Base-by-base conservation (phyloP, 2,113 vertebrate species). In the Corythornis madagascariensis region DNA sequence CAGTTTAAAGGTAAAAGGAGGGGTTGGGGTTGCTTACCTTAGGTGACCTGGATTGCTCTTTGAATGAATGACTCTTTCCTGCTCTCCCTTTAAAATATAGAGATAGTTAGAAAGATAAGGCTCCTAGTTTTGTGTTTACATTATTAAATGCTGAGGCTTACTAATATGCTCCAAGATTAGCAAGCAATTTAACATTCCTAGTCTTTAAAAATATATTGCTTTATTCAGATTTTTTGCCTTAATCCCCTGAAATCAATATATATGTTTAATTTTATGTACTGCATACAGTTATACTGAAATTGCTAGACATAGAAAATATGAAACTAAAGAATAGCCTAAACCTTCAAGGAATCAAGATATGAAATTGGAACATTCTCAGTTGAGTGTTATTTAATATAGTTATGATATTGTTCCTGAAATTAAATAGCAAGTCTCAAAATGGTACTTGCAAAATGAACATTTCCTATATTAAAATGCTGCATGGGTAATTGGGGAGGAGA, bases 401-500 rank as follows among this genome's bases (percentile, higher is more conserved):
- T 59, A 61, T 28, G 1, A 31, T 16, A 63, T 13, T 55, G 29
- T 47, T 89, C 33, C 59, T 82, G 35, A 92, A 89, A 94, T 92
- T 79, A 87, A 93, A 79, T 25, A 53, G 24, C 16, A 84, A 87
- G 67, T 91, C 63, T 92, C 77, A 87, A 92, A 95, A 79, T 45
- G 40, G 19, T 72, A 57, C 59, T 92, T 92, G 28, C 14, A 78
- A 92, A 93, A 76, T 16, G 12, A 91, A 61, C 24, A 73, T 75
- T 82, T 91, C 12, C 7, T 72, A 28, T 70, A 55, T 73, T 82
- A 69, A 87, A 92, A 79, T 35, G 45, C 66, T 45, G 11, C n/a
- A 40, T 2, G 61, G 43, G 20, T 61, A 84, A 65, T 0, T 67
- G 53, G 29, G 43, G 28, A 88, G 28, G 12, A 56, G 47, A 63